phyloP scores from a whole-genome alignment of 2,113 vertebrate genomes.

The Seriola dumerili region DNA sequence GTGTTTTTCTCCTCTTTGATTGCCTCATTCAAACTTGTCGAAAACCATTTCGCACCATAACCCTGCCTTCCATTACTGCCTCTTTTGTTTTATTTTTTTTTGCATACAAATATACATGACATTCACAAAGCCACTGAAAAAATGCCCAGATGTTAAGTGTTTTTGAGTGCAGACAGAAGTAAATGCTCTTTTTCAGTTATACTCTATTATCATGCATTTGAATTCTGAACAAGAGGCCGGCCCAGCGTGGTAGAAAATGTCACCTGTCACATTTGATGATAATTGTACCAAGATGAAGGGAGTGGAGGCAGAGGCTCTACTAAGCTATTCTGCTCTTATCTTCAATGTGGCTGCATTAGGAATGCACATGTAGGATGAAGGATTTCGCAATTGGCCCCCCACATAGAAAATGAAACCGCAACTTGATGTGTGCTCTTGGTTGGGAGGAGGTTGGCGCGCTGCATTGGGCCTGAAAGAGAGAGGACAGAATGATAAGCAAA shows the following conservation, averaged over 20 bases:
- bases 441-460: neutral
- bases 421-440: conserved; percentile 17
- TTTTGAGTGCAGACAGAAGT: conserved; percentile 46
- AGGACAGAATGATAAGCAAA: neutral
- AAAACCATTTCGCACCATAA: conserved; percentile 34
- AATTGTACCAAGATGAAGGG: conserved; percentile 60
- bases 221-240: conserved; percentile 51
- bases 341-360: conserved; percentile 38
- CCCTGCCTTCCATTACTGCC: conserved; percentile 5
- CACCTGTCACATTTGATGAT: conserved; percentile 78
- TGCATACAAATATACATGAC: conserved; percentile 3
- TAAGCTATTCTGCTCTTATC: conserved; percentile 60
- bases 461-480: conserved; percentile 1
- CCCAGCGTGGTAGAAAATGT: conserved; percentile 67
- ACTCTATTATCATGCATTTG: conserved; percentile 62
- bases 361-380: conserved; percentile 39
- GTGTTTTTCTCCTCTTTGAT: conserved; percentile 4
- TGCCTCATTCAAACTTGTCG: conserved; percentile 19
- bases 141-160: conserved; percentile 37
- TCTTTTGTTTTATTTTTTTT: neutral
- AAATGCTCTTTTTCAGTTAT: conserved; percentile 45
- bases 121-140: conserved; percentile 18
- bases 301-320: conserved; percentile 46
- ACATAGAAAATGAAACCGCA: conserved; percentile 26
- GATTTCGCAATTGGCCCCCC: conserved; percentile 47